Base-by-base conservation (phyloP, 2,888 invertebrate species). In the Hololepta plana region DNA sequence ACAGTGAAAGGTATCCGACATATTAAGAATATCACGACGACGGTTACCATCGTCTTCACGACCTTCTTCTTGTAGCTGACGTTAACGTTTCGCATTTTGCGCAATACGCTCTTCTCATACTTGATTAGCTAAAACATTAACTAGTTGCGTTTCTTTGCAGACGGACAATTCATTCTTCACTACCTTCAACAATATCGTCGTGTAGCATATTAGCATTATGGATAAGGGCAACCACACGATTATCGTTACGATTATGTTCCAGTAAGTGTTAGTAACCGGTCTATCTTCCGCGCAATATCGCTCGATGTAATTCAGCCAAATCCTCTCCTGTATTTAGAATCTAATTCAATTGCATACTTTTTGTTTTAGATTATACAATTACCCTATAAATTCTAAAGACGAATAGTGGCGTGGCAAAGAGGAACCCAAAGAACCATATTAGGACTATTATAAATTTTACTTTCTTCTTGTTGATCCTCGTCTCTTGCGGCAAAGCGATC, bases 181-280 rank as follows among this genome's bases (percentile, higher is more conserved):
- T 44, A 74, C 68, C 50, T 72, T 74, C 27, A 64, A 52, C 32
- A 73, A 71, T 40, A 80, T 76, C 24, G 76, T 68, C 4, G 72
- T 63, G 39, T 76, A 77, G 36, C 72, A 72, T n/a, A 75, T 47
- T 1, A 72, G 51, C 74, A 84, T 80, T 1, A 77, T 59, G 1
- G 65, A 56, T 12, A 82, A 52, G 0, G 85, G 85, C 10, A 81
- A 45, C 72, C 82, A 82, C 2, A 84, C 81, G 11, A 82, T 51
- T 4, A 80, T 60, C 1, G 72, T 64, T 11, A 79, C 61, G 3
- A 81, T 62, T 13, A 80, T 67, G 37, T 80, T 73, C 76, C 82
- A 85, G 44, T 84, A 87, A 16, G 73, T 63, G 23, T 69, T 65
- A 27, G 73, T 49, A 8, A 74, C 48, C 2, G 57, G 38, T 0